Percentiles rank a stretch among this genome's conserved stretches.
Evolutionary conservation across 1,140 invertebrate genomes (phyloP).

Genomic region (Cotesia chilonis): DNA sequence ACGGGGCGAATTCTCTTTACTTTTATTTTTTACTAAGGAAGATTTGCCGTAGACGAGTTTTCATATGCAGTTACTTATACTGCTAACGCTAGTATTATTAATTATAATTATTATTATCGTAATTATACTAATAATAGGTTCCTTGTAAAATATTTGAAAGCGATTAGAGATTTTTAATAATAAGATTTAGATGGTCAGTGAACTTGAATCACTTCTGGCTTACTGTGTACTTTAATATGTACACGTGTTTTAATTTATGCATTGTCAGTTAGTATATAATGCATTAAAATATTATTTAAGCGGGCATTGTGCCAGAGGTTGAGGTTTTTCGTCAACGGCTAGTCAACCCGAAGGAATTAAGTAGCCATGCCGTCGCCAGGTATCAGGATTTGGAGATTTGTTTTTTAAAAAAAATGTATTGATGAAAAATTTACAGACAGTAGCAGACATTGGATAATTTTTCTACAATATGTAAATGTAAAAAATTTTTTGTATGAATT

Average conservation of each 20-base stretch:
- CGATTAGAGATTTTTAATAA: too few relatives aligned
- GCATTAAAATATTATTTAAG: neutral
- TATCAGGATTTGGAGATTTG: neutral
- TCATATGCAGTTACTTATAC: neutral
- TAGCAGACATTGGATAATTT: neutral
- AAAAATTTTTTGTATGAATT: too few relatives aligned
- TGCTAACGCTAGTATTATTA: too few relatives aligned
- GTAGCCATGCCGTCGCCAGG: constrained; percentile 9
- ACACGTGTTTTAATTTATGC: too few relatives aligned
- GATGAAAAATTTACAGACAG: neutral
- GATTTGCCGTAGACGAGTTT: constrained; percentile 6
- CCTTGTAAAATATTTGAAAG: too few relatives aligned
- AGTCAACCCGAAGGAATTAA: neutral
- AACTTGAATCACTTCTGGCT: too few relatives aligned
- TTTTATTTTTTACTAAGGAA: neutral
- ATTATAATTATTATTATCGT: neutral
- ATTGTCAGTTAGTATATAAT: neutral
- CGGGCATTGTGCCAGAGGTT: constrained; percentile 1
- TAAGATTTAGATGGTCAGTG: too few relatives aligned
- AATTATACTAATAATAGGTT: neutral
- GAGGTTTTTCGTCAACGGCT: neutral
- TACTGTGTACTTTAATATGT: too few relatives aligned
- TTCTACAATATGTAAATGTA: too few relatives aligned
- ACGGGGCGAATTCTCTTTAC: neutral
- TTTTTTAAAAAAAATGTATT: neutral